Percentiles rank a stretch among this genome's conserved stretches.
Conservation (phyloP, 2,888 invertebrate species). For the Camptogramma bilineatum region DNA sequence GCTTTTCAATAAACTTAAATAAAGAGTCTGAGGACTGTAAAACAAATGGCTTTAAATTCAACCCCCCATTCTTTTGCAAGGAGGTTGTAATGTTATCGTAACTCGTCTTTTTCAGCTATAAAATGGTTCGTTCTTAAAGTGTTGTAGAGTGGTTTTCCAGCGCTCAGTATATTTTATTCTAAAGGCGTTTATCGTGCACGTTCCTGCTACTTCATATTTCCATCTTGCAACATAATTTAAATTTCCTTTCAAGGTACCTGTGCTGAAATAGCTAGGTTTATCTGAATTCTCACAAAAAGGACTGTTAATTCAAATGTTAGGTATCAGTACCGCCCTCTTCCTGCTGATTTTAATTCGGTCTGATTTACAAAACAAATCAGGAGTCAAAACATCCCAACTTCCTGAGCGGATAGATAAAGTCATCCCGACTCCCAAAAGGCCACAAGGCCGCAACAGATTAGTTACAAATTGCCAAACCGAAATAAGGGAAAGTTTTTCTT, state of each 20-base stretch:
- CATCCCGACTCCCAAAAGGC: conserved; percentile 7
- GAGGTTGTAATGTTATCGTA: conserved; percentile 35
- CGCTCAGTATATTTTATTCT: conserved; percentile 35
- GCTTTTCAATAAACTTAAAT: conserved; percentile 35
- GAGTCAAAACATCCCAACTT: conserved; percentile 12
- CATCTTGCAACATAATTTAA: conserved; percentile 4
- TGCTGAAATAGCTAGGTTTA: background rate
- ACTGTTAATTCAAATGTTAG: conserved; percentile 1
- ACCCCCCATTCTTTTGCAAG: conserved; percentile 17
- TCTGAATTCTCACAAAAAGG: background rate
- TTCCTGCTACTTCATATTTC: conserved; percentile 6
- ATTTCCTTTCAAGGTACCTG: background rate
- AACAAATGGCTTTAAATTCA: conserved; percentile 22
- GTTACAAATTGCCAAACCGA: conserved; percentile 15
- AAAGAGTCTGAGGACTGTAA: conserved; percentile 18
- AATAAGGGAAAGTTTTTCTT: conserved; percentile 13
- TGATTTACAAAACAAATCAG: background rate
- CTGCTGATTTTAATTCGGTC: conserved; percentile 16
- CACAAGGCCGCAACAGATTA: conserved; percentile 19
- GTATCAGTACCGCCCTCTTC: conserved; percentile 4
- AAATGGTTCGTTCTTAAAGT: conserved; percentile 42
- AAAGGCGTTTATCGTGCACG: conserved; percentile 12
- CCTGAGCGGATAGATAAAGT: conserved; percentile 21
- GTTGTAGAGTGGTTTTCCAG: conserved; percentile 40
- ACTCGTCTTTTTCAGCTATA: conserved; percentile 37